Evolutionary conservation across 1,140 invertebrate genomes (phyloP), one percentile per base, ranked within the genome.

Genomic region (Lasaia peninsularis): DNA sequence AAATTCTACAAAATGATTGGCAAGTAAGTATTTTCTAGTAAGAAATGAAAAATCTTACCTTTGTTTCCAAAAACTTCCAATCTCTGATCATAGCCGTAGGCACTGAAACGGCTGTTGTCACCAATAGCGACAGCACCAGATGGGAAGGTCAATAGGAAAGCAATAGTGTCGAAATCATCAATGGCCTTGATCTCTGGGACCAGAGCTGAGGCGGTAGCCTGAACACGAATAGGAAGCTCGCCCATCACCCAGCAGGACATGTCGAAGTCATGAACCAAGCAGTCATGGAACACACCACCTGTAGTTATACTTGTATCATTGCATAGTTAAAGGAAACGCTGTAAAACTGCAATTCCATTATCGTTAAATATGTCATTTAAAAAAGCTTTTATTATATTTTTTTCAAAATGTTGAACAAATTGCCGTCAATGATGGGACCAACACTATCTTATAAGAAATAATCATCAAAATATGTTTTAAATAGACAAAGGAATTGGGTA

Each of bases 221-320:
- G 90, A 0, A 94, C 91, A 67, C 82, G 90, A 2, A 69, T 74
- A 1, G 93, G 93, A 50, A 88, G 89, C 74, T 93, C 92, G 5
- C 92, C 92, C 16, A 92, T 71, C n/a, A 93, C 66, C 91, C 91
- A 93, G 55, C 90, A 90, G 2, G 90, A 73, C 65, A 92, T 80
- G 60, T 94, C 94, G 58, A 95, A 91, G 75, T 95, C 94, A 63
- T 95, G 94, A 5, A 95, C 93, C 51, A 92, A 89, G 60, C 93
- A 94, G 71, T 95, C 94, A 58, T 94, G 92, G 66, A 93, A 94
- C 32, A 95, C 93, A n/a, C 93, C 93, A 58, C 93, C 93, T 93
- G 66, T 52, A 69, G 73, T n/a, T 33, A 58, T 2, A 54, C 0
- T 10, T 24, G 24, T 24, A 2, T 24, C 0, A 28, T 28, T 28